phyloP scores from a whole-genome alignment of 2,113 vertebrate genomes.

The Mesembrinibis cayennensis region DNA sequence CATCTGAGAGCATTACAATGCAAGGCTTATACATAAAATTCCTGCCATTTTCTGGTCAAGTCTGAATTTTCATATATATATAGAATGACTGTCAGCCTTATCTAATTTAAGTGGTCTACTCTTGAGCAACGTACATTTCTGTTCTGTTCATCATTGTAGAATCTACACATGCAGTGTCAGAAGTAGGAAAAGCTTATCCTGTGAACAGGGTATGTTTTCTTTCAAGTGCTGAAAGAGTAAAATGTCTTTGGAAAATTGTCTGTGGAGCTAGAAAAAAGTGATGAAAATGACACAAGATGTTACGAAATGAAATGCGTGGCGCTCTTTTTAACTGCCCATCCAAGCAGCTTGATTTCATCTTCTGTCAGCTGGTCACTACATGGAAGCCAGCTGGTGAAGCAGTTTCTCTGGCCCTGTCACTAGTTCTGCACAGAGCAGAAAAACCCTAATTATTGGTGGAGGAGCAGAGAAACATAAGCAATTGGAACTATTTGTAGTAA shows the following conservation, averaged over 20 bases:
- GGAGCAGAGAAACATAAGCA: neutral
- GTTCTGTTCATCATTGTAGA: neutral
- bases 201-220: neutral
- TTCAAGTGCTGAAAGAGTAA: neutral
- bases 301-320: accelerated
- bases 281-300: neutral
- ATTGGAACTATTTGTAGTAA: neutral
- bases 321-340: neutral
- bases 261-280: neutral
- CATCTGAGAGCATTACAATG: neutral
- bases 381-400: neutral
- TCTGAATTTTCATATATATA: neutral
- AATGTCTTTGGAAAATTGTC: neutral
- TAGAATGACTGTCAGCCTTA: neutral
- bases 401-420: neutral
- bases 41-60: neutral
- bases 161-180: neutral
- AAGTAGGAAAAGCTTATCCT: neutral
- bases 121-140: neutral
- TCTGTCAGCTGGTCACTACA: neutral
- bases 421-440: neutral
- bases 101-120: neutral
- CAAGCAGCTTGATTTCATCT: neutral
- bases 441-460: neutral
- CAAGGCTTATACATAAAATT: neutral